A percentile compares a stretch with the other conserved stretches of the same genome.
These are phyloP conservation scores for Catostylus mosaicus DNA, from an alignment of 30 jellyfish, hydroid and myxozoan genomes.

Conservation along the genomic window DNA sequence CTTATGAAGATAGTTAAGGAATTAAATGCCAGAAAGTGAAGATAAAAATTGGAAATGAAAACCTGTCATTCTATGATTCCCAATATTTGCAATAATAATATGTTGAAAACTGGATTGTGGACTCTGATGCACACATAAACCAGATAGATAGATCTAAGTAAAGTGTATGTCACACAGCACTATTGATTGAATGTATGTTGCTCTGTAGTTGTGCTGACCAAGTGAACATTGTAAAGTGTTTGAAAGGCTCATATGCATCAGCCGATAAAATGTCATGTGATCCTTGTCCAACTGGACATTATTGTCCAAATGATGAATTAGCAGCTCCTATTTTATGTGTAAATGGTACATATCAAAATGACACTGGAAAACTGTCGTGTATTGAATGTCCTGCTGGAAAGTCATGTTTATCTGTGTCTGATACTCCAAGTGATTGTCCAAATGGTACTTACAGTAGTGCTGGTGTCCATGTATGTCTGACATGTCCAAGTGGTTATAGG, in stretches of 20 bases:
- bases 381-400: slow-evolving; percentile 63
- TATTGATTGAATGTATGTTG: neutral
- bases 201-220: slow-evolving; percentile 71
- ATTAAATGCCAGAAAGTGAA: no score
- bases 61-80: no score
- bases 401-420: slow-evolving; percentile 26
- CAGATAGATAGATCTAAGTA: no score
- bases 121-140: no score
- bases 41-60: no score
- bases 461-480: slow-evolving; percentile 54
- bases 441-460: slow-evolving; percentile 47
- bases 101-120: no score
- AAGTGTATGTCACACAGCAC: no score
- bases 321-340: slow-evolving; percentile 74
- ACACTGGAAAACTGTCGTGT: slow-evolving; percentile 63
- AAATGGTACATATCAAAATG: slow-evolving; percentile 88
- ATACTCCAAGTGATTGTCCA: slow-evolving; percentile 57
- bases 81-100: no score
- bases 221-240: slow-evolving; percentile 7
- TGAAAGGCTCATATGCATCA: slow-evolving; percentile 24
- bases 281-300: slow-evolving; percentile 35
- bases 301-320: slow-evolving; percentile 43
- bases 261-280: slow-evolving; percentile 63
- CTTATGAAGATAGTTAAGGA: no score
- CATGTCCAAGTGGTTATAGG: slow-evolving; percentile 78